These are phyloP conservation scores for Vidua macroura DNA, from an alignment of 2,113 vertebrate genomes.

Conservation along the genomic window DNA sequence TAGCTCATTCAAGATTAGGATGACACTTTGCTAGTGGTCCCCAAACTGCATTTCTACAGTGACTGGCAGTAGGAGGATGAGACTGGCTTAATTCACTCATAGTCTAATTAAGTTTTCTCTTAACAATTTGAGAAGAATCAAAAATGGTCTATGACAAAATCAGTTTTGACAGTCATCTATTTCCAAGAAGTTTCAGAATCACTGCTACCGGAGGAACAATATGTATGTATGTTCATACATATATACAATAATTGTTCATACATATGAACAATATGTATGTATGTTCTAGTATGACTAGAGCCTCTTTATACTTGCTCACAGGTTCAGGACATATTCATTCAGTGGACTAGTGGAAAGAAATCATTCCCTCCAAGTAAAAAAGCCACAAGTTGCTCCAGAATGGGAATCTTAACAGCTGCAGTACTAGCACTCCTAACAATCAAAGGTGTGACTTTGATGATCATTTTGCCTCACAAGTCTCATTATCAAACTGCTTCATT, in stretches of 20 bases:
- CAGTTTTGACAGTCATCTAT: neutral
- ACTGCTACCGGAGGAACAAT: neutral
- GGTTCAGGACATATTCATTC: neutral
- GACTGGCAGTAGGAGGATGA: neutral
- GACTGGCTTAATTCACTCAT: neutral
- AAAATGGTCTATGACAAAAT: neutral
- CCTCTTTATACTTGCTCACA: neutral
- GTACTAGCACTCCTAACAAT: neutral
- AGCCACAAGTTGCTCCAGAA: neutral
- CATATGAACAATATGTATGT: no score
- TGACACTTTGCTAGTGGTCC: neutral
- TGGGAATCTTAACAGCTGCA: neutral
- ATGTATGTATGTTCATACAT: no score
- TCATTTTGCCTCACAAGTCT: neutral
- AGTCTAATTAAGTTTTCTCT: neutral
- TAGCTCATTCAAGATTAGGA: neutral
- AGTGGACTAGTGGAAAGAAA: neutral
- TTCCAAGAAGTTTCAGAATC: neutral
- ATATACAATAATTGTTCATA: no score
- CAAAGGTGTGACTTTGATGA: neutral
- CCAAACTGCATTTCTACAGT: neutral
- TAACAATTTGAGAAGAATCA: neutral
- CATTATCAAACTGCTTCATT: neutral
- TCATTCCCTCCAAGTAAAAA: neutral
- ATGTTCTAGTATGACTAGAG: neutral